Evolutionary conservation across 2,888 invertebrate species (phyloP).

Genomic region (Himalopsyche anomala): DNA sequence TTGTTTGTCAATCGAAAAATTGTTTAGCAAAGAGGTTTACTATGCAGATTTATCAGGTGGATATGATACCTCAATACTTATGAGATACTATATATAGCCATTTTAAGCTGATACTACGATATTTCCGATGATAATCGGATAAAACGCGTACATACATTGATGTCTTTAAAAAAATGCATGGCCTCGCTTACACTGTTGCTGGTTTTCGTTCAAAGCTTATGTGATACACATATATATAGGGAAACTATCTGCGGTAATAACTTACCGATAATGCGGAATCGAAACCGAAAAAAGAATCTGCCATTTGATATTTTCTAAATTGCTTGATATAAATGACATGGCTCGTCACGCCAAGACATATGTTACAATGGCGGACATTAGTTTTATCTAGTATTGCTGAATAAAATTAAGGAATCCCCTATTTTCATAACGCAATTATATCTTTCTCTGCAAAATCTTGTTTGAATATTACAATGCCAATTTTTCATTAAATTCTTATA

Average conservation of each 20-base stretch:
- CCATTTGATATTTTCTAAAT: slow-evolving; percentile 83
- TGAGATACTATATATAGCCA: neutral
- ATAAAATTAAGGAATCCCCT: slow-evolving; percentile 3
- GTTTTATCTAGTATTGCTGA: slow-evolving; percentile 37
- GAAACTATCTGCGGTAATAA: slow-evolving; percentile 66
- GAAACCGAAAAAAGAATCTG: slow-evolving; percentile 92
- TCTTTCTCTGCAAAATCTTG: too few species aligned
- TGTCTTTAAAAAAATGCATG: slow-evolving; percentile 39
- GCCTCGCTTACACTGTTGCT: neutral
- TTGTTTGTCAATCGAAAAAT: neutral
- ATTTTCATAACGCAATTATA: neutral
- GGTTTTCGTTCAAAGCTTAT: neutral
- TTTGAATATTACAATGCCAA: too few species aligned
- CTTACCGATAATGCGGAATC: slow-evolving; percentile 87
- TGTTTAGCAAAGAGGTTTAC: neutral
- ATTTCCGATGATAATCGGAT: neutral
- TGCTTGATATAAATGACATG: slow-evolving; percentile 81
- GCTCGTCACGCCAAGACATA: slow-evolving; percentile 79
- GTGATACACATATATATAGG: slow-evolving; percentile 48
- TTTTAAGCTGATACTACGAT: neutral
- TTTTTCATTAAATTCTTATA: too few species aligned
- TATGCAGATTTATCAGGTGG: neutral
- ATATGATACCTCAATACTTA: neutral
- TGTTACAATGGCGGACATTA: slow-evolving; percentile 73
- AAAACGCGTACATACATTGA: slow-evolving; percentile 9